Evolutionary conservation across 2,888 invertebrate species (phyloP), one percentile per base, ranked within the genome.

Genomic region (Kryphioiulus occultus): DNA sequence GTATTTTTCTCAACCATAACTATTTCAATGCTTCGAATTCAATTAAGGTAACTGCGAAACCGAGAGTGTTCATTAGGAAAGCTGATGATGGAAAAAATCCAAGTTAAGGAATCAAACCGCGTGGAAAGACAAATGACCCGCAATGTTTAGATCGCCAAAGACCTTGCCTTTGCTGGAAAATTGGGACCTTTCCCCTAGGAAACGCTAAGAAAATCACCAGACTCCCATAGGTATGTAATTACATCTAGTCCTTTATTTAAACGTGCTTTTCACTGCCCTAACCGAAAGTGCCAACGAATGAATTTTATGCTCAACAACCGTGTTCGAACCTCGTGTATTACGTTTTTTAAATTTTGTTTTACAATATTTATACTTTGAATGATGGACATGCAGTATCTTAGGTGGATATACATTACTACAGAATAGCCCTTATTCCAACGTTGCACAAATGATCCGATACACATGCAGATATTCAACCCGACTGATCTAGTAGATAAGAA

Each of bases 11-110:
- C 78, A 30, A 78, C 78, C 78, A 78, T 78, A 78, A 78, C 78
- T 78, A 78, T 30, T 78, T 78, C 22, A 78, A 78, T 78, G 78
- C 78, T 78, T 78, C 78, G 78, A 78, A 78, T 78, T 78, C 78
- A 78, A 78, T 78, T 78, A 78, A 78, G 78, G 30, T 78, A 78
- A 78, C 78, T 78, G 78, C 78, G 78, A 78, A 78, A 78, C 78
- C 78, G 26, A 78, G 78, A 78, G 78, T 78, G 78, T 78, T 78
- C 78, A 78, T 78, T 78, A 78, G 78, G 78, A 78, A 68, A 30
- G 30, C 78, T 30, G 78, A 78, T 17, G 78, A 78, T 78, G 78
- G 26, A 53, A 59, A 68, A 78, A 78, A 30, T 30, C 78, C 68
- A 12, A 68, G 22, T 68, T 68, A 30, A 78, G 78, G 22, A 78